Conservation (phyloP, 1,140 invertebrate genomes). For the Drosophila subobscura region DNA sequence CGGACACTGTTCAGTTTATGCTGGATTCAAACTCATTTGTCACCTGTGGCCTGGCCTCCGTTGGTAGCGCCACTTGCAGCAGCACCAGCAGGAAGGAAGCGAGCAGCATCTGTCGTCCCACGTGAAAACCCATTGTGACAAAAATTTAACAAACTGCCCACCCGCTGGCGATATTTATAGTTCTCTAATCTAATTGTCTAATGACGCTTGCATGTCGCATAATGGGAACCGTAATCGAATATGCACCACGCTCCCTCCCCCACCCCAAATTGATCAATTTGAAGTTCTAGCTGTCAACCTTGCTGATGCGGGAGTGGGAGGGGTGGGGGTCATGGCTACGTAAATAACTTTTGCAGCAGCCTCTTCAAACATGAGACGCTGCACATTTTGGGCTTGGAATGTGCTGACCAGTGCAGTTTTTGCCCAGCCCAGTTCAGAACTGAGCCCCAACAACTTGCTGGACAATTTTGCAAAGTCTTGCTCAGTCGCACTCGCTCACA, state of each 20-base stretch:
- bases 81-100: constrained; percentile 35
- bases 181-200: constrained; percentile 36
- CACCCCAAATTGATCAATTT: constrained; percentile 64
- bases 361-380: constrained; percentile 21
- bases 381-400: constrained; percentile 64
- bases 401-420: constrained; percentile 69
- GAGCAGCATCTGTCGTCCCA: constrained; percentile 47
- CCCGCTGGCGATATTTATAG: constrained; percentile 50
- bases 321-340: too few species aligned
- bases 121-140: constrained; percentile 52
- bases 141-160: not conserved
- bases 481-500: constrained; percentile 5
- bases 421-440: constrained; percentile 23
- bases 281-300: constrained; percentile 35
- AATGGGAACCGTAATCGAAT: constrained; percentile 41
- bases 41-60: constrained; percentile 65
- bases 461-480: constrained; percentile 19
- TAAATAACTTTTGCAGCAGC: constrained; percentile 18
- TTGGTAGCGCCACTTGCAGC: constrained; percentile 33
- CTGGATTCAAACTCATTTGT: constrained; percentile 2
- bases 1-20: not conserved
- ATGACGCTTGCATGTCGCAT: constrained; percentile 62
- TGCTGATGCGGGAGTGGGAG: constrained; percentile 5
- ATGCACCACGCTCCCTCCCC: not conserved
- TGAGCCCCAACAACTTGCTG: constrained; percentile 13